Percentiles rank a stretch among this genome's conserved stretches.
phyloP scores from a whole-genome alignment of 2,888 invertebrate genomes.

The Folsomia candida region DNA sequence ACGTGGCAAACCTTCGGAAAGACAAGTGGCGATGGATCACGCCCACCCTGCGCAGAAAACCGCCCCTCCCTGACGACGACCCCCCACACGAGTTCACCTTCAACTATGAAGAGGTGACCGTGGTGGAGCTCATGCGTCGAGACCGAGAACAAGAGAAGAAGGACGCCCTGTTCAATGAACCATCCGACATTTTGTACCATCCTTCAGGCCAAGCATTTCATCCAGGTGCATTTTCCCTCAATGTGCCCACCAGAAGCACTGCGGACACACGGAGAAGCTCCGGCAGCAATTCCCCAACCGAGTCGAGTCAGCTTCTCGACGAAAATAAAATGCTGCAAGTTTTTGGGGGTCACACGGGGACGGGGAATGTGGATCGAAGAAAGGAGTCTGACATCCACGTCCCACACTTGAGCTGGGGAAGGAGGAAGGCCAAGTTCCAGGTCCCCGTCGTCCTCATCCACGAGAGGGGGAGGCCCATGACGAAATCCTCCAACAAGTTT shows the following conservation, averaged over 20 bases:
- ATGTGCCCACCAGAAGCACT: neutral
- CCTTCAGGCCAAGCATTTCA: neutral
- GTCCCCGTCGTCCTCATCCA: neutral
- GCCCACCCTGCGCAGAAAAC: neutral
- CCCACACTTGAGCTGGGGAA: neutral
- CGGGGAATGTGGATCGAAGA: too few relatives aligned
- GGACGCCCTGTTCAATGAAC: neutral
- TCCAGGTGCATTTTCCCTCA: neutral
- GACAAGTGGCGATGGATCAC: slow-evolving; percentile 8
- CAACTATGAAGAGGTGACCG: slow-evolving; percentile 6
- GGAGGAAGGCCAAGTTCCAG: neutral
- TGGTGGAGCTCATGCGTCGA: neutral
- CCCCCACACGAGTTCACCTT: neutral
- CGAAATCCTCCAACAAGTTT: too few relatives aligned
- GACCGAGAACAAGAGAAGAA: slow-evolving; percentile 1
- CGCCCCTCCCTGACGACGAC: neutral
- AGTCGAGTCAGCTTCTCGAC: neutral
- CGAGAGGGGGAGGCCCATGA: too few relatives aligned
- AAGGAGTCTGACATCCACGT: neutral
- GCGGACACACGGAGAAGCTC: too few relatives aligned
- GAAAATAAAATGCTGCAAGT: neutral
- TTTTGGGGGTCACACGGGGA: neutral
- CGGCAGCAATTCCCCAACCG: neutral
- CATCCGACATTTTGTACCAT: slow-evolving; percentile 22
- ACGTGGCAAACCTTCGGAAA: neutral